These are phyloP conservation scores for Protobothrops flavoviridis DNA, from an alignment of 2,113 vertebrate species.

Conservation along the genomic window DNA sequence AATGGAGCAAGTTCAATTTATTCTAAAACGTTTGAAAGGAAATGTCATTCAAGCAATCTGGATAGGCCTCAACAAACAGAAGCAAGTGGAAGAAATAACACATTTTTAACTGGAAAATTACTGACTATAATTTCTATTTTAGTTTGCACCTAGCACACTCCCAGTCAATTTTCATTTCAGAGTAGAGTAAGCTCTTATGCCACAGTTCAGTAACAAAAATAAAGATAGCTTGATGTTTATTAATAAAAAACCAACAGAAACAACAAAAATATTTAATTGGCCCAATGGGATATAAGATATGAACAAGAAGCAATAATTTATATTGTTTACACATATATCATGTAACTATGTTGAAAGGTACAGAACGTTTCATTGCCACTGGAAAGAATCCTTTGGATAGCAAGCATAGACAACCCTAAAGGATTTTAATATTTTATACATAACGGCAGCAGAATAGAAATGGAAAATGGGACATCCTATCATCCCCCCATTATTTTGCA, in stretches of 20 bases:
- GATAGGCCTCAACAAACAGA: not conserved
- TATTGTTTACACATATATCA: not conserved
- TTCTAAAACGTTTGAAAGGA: not conserved
- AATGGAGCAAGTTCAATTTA: not conserved
- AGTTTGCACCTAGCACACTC: not conserved
- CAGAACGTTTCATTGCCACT: not conserved
- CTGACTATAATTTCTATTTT: not conserved
- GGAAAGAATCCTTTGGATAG: not conserved
- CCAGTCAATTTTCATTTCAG: not conserved
- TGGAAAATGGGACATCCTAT: not conserved
- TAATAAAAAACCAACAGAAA: not conserved
- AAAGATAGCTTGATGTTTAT: not conserved
- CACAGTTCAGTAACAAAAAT: not conserved
- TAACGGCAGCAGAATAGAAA: not conserved
- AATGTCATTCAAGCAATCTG: not conserved
- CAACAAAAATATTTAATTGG: not conserved
- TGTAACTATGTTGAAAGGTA: not conserved
- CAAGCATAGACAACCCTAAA: not conserved
- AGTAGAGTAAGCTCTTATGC: not conserved
- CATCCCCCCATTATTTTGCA: not conserved
- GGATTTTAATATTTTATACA: not conserved
- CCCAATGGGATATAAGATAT: not conserved
- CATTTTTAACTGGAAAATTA: not conserved
- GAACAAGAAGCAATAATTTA: not conserved
- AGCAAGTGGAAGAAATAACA: not conserved